phyloP scores from a whole-genome alignment of 2,113 vertebrate species.

The Phalacrocorax brasilianus region DNA sequence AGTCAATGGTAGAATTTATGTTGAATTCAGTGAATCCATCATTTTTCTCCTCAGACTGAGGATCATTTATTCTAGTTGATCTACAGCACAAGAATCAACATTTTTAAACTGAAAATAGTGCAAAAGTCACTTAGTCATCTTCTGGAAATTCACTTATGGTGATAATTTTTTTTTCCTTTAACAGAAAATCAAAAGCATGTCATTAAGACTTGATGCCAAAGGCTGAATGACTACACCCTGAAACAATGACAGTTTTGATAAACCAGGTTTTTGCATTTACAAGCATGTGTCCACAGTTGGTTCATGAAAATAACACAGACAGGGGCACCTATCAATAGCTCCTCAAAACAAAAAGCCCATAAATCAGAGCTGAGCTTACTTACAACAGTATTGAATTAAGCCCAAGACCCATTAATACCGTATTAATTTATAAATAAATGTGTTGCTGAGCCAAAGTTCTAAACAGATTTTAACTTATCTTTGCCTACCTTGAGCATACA shows the following conservation, averaged over 20 bases:
- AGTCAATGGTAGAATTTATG: neutral
- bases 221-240: neutral
- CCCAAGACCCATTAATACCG: neutral
- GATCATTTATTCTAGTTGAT: neutral
- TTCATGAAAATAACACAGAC: neutral
- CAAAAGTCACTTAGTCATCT: neutral
- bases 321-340: neutral
- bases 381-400: neutral
- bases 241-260: neutral
- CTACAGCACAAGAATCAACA: neutral
- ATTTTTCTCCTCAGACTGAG: neutral
- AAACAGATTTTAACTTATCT: neutral
- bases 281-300: neutral
- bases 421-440: neutral
- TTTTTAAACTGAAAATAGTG: neutral
- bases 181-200: neutral
- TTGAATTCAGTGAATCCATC: rapidly evolving
- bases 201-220: neutral
- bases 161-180: neutral
- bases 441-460: too few species aligned
- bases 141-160: neutral
- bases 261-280: neutral
- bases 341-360: neutral
- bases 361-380: neutral
- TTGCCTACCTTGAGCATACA: constrained; percentile 95